Conservation (phyloP, 2,888 invertebrate species). For the Phrixothrix hirtus region DNA sequence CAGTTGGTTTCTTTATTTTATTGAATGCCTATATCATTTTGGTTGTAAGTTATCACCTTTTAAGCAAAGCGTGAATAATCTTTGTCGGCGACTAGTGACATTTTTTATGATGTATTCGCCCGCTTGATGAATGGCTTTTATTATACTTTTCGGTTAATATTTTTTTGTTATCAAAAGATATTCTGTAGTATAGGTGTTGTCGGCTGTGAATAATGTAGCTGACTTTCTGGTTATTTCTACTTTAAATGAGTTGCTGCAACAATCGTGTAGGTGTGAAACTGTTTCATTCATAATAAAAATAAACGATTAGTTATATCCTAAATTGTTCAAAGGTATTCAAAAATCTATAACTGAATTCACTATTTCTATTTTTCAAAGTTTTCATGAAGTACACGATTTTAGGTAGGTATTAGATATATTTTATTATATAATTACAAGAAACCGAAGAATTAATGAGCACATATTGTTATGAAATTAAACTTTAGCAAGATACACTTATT, state of each 20-base stretch:
- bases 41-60: conserved; percentile 28
- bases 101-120: conserved; percentile 31
- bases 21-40: conserved; percentile 21
- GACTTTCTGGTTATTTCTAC: conserved; percentile 42
- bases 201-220: conserved; percentile 41
- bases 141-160: conserved; percentile 34
- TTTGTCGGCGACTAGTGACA: conserved; percentile 32
- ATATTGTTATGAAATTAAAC: too few species aligned
- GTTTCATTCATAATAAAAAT: conserved; percentile 38
- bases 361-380: background rate
- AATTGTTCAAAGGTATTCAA: too few species aligned
- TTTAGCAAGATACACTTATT: too few species aligned
- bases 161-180: conserved; percentile 37
- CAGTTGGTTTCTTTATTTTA: conserved; percentile 9
- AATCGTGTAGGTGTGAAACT: conserved; percentile 43
- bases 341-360: too few species aligned
- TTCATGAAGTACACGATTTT: background rate
- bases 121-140: conserved; percentile 28
- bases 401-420: too few species aligned
- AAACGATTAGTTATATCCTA: too few species aligned
- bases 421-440: too few species aligned
- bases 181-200: conserved; percentile 41
- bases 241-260: conserved; percentile 34
- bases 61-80: conserved; percentile 30
- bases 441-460: too few species aligned